Evolutionary conservation across 2,888 invertebrate species (phyloP), one percentile per base, ranked within the genome.

Genomic region (Acrobeloides nanus): DNA sequence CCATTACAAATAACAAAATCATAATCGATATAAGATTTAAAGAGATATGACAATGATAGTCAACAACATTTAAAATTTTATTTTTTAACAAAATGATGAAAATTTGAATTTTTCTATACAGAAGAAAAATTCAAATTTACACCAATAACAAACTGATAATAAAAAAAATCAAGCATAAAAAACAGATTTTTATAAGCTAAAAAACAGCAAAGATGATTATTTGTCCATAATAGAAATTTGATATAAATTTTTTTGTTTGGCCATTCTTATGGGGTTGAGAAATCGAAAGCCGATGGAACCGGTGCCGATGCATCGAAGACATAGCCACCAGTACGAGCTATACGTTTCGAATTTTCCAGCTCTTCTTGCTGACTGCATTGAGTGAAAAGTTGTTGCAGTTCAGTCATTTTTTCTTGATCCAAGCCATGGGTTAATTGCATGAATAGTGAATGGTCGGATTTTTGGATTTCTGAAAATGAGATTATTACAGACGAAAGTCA

Each of bases 291-390:
- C n/a, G 17, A 32, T 6, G 58, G 58, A 23, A 60, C 56, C 4
- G 20, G 31, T 18, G 46, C 51, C 20, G 20, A 33, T 18, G 51
- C 41, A 31, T 53, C 43, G 24, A 59, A 62, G 15, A 27, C 35
- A 42, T 59, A 59, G 29, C 59, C 59, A 26, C 59, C 59, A 24
- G 51, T 39, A 21, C 41, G 48, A 12, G 33, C 49, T 17, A 62
- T 38, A 10, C 41, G 44, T n/a, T 42, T 46, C n/a, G 59, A 63
- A n/a, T 42, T 37, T 17, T 46, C 42, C 15, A 51, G 46, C 23
- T 59, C 51, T 32, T 59, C 55, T 27, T 59, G 46, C 33, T 47
- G 48, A 33, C 39, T 35, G 40, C 59, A 59, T 21, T 51, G 35
- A 15, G 39, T 43, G 27, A 59, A 46, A 18, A 57, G 38, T 27